Evolutionary conservation across 1,140 invertebrate species (phyloP), one percentile per base, ranked within the genome.

Genomic region (Drosophila sturtevanti): DNA sequence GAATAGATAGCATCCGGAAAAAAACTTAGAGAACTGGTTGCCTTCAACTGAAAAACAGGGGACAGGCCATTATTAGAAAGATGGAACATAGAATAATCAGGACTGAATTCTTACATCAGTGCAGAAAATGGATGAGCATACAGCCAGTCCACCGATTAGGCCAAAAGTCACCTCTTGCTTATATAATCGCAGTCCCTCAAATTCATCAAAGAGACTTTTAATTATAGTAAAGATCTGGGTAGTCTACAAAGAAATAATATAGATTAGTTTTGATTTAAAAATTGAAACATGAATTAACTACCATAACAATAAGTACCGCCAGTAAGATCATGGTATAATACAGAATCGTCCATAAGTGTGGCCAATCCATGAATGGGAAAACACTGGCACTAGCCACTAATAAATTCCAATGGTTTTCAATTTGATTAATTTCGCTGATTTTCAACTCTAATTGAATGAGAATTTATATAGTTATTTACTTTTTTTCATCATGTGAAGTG

Each of bases 1-100:
- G 95, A 94, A 86, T 94, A 94, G 79, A 94, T 95, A 9, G 96
- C 96, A 14, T 90, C 90, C 21, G 74, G 1, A 0, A 76, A 61
- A 6, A 91, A 12, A 5, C 63, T 75, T 54, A 71, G 0, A 63
- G 0, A 4, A 86, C 24, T 1, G 76, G 90, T 22, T 91, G 67
- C n/a, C n/a, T n/a, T n/a, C n/a, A n/a, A n/a, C 90, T 91, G 21
- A 1, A 18, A 31, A 21, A 9, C n/a, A n/a, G n/a, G n/a, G n/a
- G 11, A 41, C 2, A 18, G 16, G 1, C 9, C 52, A 18, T 21
- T 21, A 22, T 34, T 11, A n/a, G 4, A 1, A 12, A 6, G 4
- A 37, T 67, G 51, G 6, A 31, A 10, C 6, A 10, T 6, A n/a
- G 1, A 12, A 4, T 22, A 41, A 1, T 5, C n/a, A 1, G 5